phyloP scores from a whole-genome alignment of 23 tunicate genomes.

The Trididemnum miniatum region DNA sequence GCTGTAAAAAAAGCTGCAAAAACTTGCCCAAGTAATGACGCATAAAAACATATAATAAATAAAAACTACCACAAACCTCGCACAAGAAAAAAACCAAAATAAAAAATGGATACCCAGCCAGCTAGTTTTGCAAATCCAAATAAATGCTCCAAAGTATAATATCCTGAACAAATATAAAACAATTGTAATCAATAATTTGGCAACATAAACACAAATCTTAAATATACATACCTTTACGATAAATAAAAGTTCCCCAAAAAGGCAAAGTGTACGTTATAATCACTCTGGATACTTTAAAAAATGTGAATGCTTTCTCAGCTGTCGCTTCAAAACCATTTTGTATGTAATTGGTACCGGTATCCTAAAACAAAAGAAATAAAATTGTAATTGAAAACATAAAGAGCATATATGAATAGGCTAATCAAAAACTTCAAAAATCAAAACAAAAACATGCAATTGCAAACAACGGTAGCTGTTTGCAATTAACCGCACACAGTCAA shows the following conservation, averaged over 20 bases:
- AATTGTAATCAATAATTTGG: neutral
- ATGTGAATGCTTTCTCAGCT: constrained; percentile 5
- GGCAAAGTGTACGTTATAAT: constrained; percentile 16
- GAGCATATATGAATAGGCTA: too few relatives aligned
- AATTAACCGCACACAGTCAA: too few relatives aligned
- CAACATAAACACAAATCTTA: neutral
- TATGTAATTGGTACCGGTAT: neutral
- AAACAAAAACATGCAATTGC: too few relatives aligned
- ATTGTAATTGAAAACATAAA: too few relatives aligned
- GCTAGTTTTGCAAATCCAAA: constrained; percentile 35
- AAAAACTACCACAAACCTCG: constrained; percentile 37
- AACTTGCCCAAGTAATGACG: too few relatives aligned
- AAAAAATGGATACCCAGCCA: constrained; percentile 33
- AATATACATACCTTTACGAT: constrained; percentile 9
- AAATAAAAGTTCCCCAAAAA: constrained; percentile 10
- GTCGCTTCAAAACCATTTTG: constrained; percentile 6
- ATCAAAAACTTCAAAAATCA: too few relatives aligned
- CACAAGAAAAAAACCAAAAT: constrained; percentile 31
- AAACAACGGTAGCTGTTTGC: too few relatives aligned
- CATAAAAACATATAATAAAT: too few relatives aligned
- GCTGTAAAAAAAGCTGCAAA: too few relatives aligned
- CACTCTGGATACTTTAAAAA: neutral
- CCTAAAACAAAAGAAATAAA: neutral
- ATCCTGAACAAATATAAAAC: constrained; percentile 25
- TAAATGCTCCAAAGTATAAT: constrained; percentile 24